Percentiles rank a stretch among this genome's conserved stretches.
These are phyloP conservation scores for Nematolebias whitei DNA, from an alignment of 2,113 vertebrate genomes.

Conservation along the genomic window DNA sequence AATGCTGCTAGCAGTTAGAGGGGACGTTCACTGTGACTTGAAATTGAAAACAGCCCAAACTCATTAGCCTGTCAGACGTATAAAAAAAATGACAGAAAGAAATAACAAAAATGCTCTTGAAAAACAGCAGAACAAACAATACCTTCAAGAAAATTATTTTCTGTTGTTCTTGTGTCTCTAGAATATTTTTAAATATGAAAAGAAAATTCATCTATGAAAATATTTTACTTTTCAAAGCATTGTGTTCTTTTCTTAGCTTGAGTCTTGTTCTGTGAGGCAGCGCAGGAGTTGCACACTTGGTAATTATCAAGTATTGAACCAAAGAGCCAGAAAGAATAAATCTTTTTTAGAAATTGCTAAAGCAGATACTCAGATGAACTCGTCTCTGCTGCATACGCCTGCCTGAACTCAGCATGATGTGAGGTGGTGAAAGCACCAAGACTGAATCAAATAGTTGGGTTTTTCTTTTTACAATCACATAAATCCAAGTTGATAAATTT, in stretches of 20 bases:
- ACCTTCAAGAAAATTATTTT: not conserved
- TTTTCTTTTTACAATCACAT: constrained; percentile 22
- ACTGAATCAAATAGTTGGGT: constrained; percentile 31
- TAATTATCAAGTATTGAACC: not conserved
- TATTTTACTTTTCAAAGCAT: not conserved
- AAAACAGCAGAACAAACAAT: not conserved
- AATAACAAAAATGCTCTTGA: not conserved
- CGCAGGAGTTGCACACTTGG: not conserved
- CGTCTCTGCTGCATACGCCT: constrained; percentile 3
- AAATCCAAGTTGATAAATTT: constrained; percentile 46
- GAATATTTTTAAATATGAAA: not conserved
- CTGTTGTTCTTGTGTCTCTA: not conserved
- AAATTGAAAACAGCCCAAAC: constrained; percentile 70
- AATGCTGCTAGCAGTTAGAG: constrained; percentile 62
- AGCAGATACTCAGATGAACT: constrained; percentile 11
- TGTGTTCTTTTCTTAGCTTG: not conserved
- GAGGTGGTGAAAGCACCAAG: constrained; percentile 27
- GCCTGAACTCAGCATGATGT: constrained; percentile 12
- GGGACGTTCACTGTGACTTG: constrained; percentile 44
- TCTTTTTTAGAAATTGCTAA: not conserved
- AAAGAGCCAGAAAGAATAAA: not conserved
- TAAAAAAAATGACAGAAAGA: not conserved
- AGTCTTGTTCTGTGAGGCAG: not conserved
- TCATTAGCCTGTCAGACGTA: constrained; percentile 27
- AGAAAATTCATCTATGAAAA: not conserved